Base-by-base conservation (phyloP, 2,113 vertebrate genomes). In the Clarias magur region DNA sequence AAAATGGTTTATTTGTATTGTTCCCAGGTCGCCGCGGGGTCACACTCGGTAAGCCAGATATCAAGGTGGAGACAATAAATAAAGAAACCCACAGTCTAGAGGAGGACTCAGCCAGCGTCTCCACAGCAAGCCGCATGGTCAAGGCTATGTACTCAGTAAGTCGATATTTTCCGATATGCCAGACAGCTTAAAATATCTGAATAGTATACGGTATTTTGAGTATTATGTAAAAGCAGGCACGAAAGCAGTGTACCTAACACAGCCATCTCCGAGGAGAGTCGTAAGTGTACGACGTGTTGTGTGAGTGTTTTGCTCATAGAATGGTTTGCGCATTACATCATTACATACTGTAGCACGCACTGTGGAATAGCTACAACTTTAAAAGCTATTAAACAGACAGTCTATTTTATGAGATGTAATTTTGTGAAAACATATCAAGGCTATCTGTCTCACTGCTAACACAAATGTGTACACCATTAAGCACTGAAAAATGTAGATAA, bases 121-220 rank as follows among this genome's bases (percentile, higher is more conserved):
- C 97, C 92, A 99, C 98, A 0, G 98, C 98, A 0, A 98, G 97
- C 0, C 96, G 98, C 0, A 97, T 99, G 96, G 97, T 99, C 95
- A 99, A 99, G 91, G 97, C 97, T 93, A 98, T 99, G 96, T 99
- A 99, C 94, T 99, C 97, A 88, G 98, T 99, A 92, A 96, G 97
- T 91, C 25, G 0, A 15, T 72, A 38, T 63, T 70, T 88, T 63
- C 30, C 17, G 54, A 23, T 62, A 17, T 56, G 48, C 13, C 10
- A 11, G 0, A 7, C 9, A 19, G 54, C 25, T 53, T 56, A 56
- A 9, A 56, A n/a, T 60, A 80, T 59, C 21, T 59, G 4, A 80
- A 60, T 23, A 60, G 27, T 34, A 23, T 11, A 48, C 6, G 6
- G 48, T 48, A 34, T 60, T 60, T 80, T 38, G 3, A 23, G 54